Evolutionary conservation across 2,113 vertebrate species (phyloP), one percentile per base, ranked within the genome.

Genomic region (Acanthochromis polyacanthus): DNA sequence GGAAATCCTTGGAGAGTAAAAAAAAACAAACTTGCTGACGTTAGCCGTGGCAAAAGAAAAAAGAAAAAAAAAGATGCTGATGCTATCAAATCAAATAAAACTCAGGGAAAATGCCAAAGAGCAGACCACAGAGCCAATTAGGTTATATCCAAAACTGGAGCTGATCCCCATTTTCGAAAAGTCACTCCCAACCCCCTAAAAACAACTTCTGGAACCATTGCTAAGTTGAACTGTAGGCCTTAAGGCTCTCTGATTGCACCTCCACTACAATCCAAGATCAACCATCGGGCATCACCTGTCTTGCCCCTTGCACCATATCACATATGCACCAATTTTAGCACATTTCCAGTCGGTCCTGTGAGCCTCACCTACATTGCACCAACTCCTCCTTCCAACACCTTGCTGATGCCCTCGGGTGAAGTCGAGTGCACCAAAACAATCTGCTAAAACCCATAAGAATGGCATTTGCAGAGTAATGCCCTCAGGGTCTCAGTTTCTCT

Each of bases 391-490:
- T 14, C 40, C 40, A 15, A 43, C 40, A 50, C 45, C 53, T 58
- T 71, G 55, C 68, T 45, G 40, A 43, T 43, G 40, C 40, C 40
- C 40, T 36, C 68, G 58, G 68, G 68, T 32, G 55, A 57, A 57
- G 53, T 22, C 40, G 46, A 36, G 32, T 57, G 2, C 43, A 71
- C 40, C 58, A 16, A 46, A 45, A 38, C 20, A 59, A 32, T 10
- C 43, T 22, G 43, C 45, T 32, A 36, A 71, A 59, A 59, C 43
- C 7, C 56, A 48, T 28, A 38, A 61, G 28, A 61, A 61, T 28
- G 10, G 46, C 38, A 52, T 32, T 51, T 23, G 15, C 56, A 52
- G 32, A 45, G 64, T 45, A 23, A 60, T 60, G 22, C 56, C 55
- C 1, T 4, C 36, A 11, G 30, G 53, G 20, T 36, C 8, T 51